These are phyloP conservation scores for Ormyrus nitidulus DNA, from an alignment of 2,888 invertebrate species.

Conservation along the genomic window DNA sequence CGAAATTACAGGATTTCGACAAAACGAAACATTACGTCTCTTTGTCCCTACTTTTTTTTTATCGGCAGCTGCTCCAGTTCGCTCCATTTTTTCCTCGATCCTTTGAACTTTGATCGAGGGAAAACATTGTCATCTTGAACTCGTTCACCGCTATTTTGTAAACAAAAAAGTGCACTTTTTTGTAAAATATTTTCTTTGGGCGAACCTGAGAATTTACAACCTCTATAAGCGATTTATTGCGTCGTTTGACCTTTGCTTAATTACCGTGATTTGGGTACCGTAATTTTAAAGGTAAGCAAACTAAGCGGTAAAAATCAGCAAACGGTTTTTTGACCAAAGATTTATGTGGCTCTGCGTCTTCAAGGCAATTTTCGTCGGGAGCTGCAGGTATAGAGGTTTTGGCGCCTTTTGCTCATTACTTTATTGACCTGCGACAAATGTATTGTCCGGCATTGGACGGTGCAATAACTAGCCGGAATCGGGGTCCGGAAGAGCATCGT, in stretches of 20 bases:
- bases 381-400: slow-evolving; percentile 18
- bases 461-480: not conserved
- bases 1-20: slow-evolving; percentile 71
- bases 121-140: slow-evolving; percentile 36
- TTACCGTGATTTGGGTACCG: slow-evolving; percentile 6
- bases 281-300: slow-evolving; percentile 36
- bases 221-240: no score
- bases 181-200: not conserved
- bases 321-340: not conserved
- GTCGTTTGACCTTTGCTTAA: not conserved
- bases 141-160: slow-evolving; percentile 6
- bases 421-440: slow-evolving; percentile 41
- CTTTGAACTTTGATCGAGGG: slow-evolving; percentile 22
- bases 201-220: not conserved
- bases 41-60: slow-evolving; percentile 59
- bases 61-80: slow-evolving; percentile 23
- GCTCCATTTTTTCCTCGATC: slow-evolving; percentile 11
- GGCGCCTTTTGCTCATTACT: slow-evolving; percentile 42
- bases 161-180: not conserved
- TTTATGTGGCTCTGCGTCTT: not conserved
- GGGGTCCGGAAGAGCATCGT: not conserved
- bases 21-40: slow-evolving; percentile 60
- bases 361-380: not conserved
- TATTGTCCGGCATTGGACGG: not conserved
- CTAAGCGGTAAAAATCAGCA: not conserved